Conservation (phyloP, 2,888 invertebrate genomes). For the Lepas anatifera region DNA sequence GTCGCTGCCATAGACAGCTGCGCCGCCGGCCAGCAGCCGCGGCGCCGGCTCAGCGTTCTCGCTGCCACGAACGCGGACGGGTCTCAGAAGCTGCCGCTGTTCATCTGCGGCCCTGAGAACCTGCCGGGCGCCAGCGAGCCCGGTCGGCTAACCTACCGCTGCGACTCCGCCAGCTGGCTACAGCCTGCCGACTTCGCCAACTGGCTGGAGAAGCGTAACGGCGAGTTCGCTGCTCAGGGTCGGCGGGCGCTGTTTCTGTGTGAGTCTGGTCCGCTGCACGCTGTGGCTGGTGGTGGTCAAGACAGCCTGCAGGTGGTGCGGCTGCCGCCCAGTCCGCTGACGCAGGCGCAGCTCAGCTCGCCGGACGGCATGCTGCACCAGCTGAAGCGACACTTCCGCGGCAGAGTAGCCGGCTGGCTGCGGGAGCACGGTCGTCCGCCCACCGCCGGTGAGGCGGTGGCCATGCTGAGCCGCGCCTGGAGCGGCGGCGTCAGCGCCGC, state of each 20-base stretch:
- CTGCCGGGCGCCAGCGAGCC: neutral
- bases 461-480: constrained; percentile 2
- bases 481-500: neutral
- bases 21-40: neutral
- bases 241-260: neutral
- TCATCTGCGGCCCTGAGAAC: neutral
- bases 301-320: neutral
- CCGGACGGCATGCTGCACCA: neutral
- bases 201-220: neutral
- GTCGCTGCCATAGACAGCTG: neutral
- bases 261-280: neutral
- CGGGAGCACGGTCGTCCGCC: neutral
- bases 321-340: constrained; percentile 2
- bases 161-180: neutral
- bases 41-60: neutral
- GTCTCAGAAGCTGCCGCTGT: constrained; percentile 1
- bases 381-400: neutral
- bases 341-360: neutral
- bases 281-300: neutral
- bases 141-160: neutral
- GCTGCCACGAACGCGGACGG: neutral
- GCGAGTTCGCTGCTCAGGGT: neutral
- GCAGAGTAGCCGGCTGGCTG: neutral
- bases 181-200: neutral
- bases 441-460: neutral